Conservation (phyloP, 2,888 invertebrate genomes). For the Apodemia mormo region DNA sequence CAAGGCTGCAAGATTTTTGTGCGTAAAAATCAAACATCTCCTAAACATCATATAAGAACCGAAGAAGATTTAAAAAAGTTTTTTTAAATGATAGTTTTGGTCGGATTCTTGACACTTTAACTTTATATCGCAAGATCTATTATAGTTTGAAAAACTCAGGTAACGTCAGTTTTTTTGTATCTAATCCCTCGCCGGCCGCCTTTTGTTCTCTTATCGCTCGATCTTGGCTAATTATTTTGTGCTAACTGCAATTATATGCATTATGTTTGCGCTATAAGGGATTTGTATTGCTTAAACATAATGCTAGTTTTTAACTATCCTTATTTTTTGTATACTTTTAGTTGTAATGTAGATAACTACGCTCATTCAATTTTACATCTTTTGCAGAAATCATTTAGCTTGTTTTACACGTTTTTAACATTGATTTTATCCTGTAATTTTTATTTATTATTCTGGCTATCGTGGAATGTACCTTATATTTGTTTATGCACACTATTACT, state of each 20-base stretch:
- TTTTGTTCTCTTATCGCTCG: not conserved
- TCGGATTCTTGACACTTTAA: not conserved
- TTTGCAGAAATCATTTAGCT: not conserved
- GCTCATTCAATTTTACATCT: not conserved
- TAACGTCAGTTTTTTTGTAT: not conserved
- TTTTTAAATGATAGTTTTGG: not conserved
- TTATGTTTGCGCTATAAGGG: not conserved
- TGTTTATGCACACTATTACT: not conserved
- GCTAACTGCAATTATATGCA: not conserved
- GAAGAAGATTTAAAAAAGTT: slow-evolving; percentile 30
- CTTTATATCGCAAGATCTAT: not conserved
- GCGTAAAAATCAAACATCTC: slow-evolving; percentile 31
- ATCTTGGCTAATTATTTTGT: not conserved
- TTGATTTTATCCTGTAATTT: not conserved
- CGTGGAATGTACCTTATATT: slow-evolving; percentile 6
- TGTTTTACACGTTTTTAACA: not conserved
- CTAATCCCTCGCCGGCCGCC: not conserved
- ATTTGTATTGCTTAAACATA: not conserved
- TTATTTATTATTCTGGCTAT: not conserved
- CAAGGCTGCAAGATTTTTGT: slow-evolving; percentile 33
- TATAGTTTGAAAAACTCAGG: slow-evolving; percentile 1
- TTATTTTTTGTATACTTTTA: not conserved
- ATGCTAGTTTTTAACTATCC: not conserved
- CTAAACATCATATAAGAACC: slow-evolving; percentile 26
- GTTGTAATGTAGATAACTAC: not conserved